Evolutionary conservation across 2,113 vertebrate genomes (phyloP), one percentile per base, ranked within the genome.

Genomic region (Nibea albiflora): DNA sequence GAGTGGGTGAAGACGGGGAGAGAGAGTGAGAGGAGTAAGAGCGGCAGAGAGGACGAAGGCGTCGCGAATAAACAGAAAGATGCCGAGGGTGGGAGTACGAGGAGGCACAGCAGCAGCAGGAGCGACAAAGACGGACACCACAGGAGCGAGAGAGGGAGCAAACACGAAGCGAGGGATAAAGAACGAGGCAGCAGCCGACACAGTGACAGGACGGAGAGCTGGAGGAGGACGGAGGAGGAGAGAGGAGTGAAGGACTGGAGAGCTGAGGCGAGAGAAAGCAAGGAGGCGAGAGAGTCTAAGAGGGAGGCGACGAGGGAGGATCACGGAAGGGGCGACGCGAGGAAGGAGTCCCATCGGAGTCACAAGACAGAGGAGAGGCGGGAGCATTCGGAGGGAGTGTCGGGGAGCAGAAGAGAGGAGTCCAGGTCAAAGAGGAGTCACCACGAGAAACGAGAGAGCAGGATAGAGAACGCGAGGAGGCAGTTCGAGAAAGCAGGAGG

Each of bases 171-270:
- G 0, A 72, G 1, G 47, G 83, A 9, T 0, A 22, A 35, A 1
- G 74, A 78, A 35, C 65, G 72, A 60, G 5, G 54, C 58, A 17
- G 10, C 5, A 49, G 28, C 47, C 56, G 9, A 26, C 69, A 75
- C 3, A 62, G 69, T 6, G 64, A 66, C 35, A 14, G 19, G 31
- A 70, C 4, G 0, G 76, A 76, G 60, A 77, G 79, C 42, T 4
- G 54, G 61, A 78, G 79, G 86, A 81, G 68, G 57, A 62, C 39
- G 0, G 73, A 83, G 20, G 78, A 81, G 46, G 90, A 92, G 39
- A 69, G 73, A 26, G 80, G 75, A 73, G 64, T 35, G 4, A 84
- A 28, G 24, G 76, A 85, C 54, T 66, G 78, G 83, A 85, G 42
- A 54, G 76, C 53, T 9, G 86, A 93, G 22, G 60, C 4, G 24